Conservation (phyloP, 2,888 invertebrate species). For the Temnothorax rugatulus region DNA sequence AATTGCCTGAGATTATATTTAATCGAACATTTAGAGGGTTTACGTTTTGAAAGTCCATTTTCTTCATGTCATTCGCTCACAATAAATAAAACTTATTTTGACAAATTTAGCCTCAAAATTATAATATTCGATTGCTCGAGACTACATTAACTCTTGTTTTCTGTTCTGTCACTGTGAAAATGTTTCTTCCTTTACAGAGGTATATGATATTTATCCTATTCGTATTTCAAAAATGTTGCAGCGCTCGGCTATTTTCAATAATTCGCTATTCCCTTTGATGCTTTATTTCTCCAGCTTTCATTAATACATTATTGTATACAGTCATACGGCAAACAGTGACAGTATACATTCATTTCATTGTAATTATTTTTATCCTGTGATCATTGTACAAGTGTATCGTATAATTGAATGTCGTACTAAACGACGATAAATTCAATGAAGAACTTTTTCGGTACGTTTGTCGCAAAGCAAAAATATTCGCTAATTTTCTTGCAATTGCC, state of each 20-base stretch:
- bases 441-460: neutral
- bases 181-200: neutral
- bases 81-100: neutral
- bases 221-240: neutral
- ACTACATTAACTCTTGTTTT: neutral
- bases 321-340: neutral
- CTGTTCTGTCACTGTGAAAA: neutral
- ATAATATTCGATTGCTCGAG: neutral
- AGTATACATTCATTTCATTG: neutral
- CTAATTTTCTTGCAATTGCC: neutral
- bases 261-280: neutral
- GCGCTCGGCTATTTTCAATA: neutral
- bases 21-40: constrained; percentile 67
- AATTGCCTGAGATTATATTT: constrained; percentile 72
- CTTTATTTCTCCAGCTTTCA: neutral
- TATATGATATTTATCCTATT: neutral
- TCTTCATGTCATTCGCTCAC: neutral
- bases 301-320: neutral
- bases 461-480: neutral
- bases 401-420: neutral
- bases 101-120: neutral
- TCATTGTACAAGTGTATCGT: neutral
- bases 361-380: neutral
- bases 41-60: constrained; percentile 68
- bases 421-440: neutral